phyloP scores from a whole-genome alignment of 2,888 invertebrate genomes.

The Eupithecia abbreviata region DNA sequence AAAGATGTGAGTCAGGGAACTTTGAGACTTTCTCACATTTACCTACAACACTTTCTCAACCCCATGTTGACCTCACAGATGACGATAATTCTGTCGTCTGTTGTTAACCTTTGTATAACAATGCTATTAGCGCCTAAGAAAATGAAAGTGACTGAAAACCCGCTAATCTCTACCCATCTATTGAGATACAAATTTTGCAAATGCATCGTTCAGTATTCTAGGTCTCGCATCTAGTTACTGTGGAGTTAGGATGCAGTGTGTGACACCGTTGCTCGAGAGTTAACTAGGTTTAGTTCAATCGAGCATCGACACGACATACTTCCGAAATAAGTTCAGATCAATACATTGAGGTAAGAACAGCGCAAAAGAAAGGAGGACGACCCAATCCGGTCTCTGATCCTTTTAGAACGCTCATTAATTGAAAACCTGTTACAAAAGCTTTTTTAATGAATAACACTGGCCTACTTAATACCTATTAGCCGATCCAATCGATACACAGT shows the following conservation, averaged over 20 bases:
- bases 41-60: slow-evolving; percentile 40
- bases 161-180: slow-evolving; percentile 6
- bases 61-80: slow-evolving; percentile 18
- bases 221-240: slow-evolving; percentile 15
- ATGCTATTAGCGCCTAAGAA: slow-evolving; percentile 44
- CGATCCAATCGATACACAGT: slow-evolving; percentile 23
- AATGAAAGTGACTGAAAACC: slow-evolving; percentile 48
- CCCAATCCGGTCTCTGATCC: slow-evolving; percentile 22
- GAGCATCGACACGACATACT: slow-evolving; percentile 20
- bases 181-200: slow-evolving; percentile 22
- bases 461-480: slow-evolving; percentile 25
- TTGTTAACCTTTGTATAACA: slow-evolving; percentile 40
- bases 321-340: slow-evolving; percentile 8
- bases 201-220: slow-evolving; percentile 26
- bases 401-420: slow-evolving; percentile 23
- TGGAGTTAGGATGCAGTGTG: slow-evolving; percentile 18
- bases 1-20: slow-evolving; percentile 8
- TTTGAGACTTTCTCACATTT: slow-evolving; percentile 33
- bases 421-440: slow-evolving; percentile 29
- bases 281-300: slow-evolving; percentile 35
- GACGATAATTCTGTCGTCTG: too few relatives aligned
- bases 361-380: slow-evolving; percentile 19
- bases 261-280: slow-evolving; percentile 33
- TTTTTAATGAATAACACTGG: slow-evolving; percentile 20
- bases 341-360: slow-evolving; percentile 12